Evolutionary conservation across 2,888 invertebrate genomes (phyloP).

Genomic region (Entomobrya multifasciata): DNA sequence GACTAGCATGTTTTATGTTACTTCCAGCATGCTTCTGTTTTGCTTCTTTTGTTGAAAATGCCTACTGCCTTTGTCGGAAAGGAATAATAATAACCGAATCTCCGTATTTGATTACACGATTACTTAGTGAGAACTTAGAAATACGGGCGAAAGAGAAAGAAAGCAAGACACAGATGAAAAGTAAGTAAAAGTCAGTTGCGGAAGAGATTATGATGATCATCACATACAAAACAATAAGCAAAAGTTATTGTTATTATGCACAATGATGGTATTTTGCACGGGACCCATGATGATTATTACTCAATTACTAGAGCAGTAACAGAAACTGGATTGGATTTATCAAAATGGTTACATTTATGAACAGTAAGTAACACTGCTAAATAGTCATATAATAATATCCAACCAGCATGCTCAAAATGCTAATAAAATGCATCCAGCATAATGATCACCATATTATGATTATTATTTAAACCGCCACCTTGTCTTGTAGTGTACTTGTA

Average conservation of each 20-base stretch:
- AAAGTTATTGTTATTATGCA: constrained; percentile 28
- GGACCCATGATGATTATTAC: constrained; percentile 58
- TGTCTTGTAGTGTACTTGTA: background rate
- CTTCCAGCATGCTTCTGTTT: background rate
- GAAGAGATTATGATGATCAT: background rate
- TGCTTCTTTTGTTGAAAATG: background rate
- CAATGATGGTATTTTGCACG: background rate
- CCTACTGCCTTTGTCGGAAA: constrained; percentile 10
- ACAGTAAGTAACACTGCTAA: background rate
- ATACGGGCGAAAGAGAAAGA: too few species aligned
- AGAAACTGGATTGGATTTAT: constrained; percentile 42
- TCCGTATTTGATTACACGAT: too few species aligned
- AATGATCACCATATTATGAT: constrained; percentile 6
- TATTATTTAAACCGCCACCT: background rate
- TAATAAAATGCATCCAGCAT: background rate
- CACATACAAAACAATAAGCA: constrained; percentile 12
- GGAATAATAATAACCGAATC: constrained; percentile 32
- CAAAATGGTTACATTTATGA: background rate
- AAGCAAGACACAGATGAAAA: background rate
- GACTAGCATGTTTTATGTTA: background rate
- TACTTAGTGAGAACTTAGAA: too few species aligned
- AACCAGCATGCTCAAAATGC: background rate
- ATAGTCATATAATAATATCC: background rate
- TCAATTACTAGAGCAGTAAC: constrained; percentile 43
- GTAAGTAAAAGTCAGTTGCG: constrained; percentile 1